Evolutionary conservation across 1,140 invertebrate species (phyloP).

Genomic region (Drosophila sturtevanti): DNA sequence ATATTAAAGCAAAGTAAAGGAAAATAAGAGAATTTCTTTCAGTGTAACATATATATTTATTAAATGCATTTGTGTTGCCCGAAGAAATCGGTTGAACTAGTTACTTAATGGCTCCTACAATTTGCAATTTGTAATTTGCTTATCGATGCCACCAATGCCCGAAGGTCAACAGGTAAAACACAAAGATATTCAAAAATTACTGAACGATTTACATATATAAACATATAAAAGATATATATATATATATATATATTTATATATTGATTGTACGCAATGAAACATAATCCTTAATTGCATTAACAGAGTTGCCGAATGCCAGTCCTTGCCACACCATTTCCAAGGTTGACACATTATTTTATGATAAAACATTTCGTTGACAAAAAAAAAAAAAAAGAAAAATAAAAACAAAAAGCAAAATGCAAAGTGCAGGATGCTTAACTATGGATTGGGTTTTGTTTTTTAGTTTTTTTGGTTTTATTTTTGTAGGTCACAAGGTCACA

Average conservation of each 20-base stretch:
- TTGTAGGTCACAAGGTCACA: slow-evolving; percentile 68
- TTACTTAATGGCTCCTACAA: slow-evolving; percentile 9
- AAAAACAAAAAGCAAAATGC: slow-evolving; percentile 35
- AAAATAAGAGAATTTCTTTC: background rate
- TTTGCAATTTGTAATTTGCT: slow-evolving; percentile 30
- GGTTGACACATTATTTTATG: slow-evolving; percentile 12
- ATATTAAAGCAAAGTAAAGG: background rate
- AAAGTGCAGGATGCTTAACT: slow-evolving; percentile 32
- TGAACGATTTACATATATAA: background rate
- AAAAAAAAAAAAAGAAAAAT: slow-evolving; percentile 7
- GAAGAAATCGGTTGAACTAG: slow-evolving; percentile 13
- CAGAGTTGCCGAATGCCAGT: background rate
- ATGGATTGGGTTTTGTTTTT: background rate
- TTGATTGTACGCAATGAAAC: slow-evolving; percentile 12
- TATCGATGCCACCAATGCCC: slow-evolving; percentile 37
- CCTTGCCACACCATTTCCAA: slow-evolving; percentile 28
- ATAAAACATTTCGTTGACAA: slow-evolving; percentile 9
- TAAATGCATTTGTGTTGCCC: background rate
- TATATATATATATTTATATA: slow-evolving; percentile 12
- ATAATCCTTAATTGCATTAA: slow-evolving; percentile 53
- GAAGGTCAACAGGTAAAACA: slow-evolving; percentile 26
- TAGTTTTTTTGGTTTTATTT: background rate
- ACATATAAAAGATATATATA: too few species aligned
- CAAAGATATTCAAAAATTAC: background rate
- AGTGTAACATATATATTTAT: background rate